Base-by-base conservation (phyloP, 1,140 invertebrate species). In the Hydropsyche tenuis region DNA sequence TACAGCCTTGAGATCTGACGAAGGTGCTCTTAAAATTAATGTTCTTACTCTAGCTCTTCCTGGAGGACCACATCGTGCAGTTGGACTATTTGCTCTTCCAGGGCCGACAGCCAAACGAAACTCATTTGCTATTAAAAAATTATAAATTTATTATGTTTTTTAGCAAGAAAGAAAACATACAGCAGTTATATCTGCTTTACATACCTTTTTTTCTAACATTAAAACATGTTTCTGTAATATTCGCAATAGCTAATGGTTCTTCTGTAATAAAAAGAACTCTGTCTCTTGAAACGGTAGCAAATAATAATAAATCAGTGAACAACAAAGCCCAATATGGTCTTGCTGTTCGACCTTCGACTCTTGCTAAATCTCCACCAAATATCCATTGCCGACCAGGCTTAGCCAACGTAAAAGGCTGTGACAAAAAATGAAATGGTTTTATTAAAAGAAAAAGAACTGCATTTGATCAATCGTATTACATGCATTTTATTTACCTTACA, bases 361-460 rank as follows among this genome's bases (percentile, higher is more conserved):
- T 88, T 9, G 89, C 90, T 18, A 95, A 80, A 74, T 94, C 93
- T 0, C 93, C 93, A 12, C 93, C 93, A 76, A 95, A 94, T 56
- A 95, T 91, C 93, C 93, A 95, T 82, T 94, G 92, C 72, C 94
- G 87, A 6, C 92, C 92, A 46, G 91, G 90, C 77, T 91, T 90
- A 78, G 89, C 91, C 80, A 95, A 84, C 22, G 90, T 89, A 80
- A 95, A 95, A 56, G 94, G 93, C 88, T 90, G 80, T 27, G 85
- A 87, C 69, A 4, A 56, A 60, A 42, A 30, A 30, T 12, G 16
- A 64, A 4, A 51, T 51, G 14, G n/a, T n/a, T n/a, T n/a, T n/a
- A n/a, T 37, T 37, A 37, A 4, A 37, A 3, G 9, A 37, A 9
- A 37, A 37, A 4, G 3, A 37, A 37, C 30, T n/a, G n/a, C n/a